Evolutionary conservation across 2,888 invertebrate genomes (phyloP).

Genomic region (Slavum lentiscoides): DNA sequence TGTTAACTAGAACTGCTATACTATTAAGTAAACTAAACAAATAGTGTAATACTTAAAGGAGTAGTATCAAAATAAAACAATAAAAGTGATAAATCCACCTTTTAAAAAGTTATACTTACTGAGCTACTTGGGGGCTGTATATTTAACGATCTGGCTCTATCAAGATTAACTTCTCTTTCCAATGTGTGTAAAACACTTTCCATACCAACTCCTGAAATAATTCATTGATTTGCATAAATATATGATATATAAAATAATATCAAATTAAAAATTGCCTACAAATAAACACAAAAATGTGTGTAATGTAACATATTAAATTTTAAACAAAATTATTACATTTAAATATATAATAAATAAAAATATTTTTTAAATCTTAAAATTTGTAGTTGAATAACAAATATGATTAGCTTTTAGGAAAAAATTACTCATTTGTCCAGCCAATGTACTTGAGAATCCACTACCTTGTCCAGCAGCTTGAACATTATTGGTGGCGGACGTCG

Average conservation of each 20-base stretch:
- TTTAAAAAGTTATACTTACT: slow-evolving; percentile 2
- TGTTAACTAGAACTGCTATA: too few species aligned
- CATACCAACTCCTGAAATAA: slow-evolving; percentile 33
- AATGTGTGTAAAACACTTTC: slow-evolving; percentile 2
- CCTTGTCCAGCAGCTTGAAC: slow-evolving; percentile 10
- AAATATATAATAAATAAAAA: neutral
- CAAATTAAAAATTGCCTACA: neutral
- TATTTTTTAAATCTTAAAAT: neutral
- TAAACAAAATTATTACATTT: neutral
- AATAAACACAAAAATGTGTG: slow-evolving; percentile 1
- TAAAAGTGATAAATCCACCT: neutral
- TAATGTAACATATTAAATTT: too few species aligned
- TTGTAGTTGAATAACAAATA: neutral
- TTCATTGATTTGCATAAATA: neutral
- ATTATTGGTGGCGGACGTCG: slow-evolving; percentile 20
- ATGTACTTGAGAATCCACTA: neutral
- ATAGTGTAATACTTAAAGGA: neutral
- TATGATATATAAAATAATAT: neutral
- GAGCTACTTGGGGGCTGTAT: neutral
- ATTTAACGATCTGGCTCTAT: neutral
- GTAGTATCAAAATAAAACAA: neutral
- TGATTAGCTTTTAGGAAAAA: neutral
- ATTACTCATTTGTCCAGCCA: slow-evolving; percentile 40
- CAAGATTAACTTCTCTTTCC: slow-evolving; percentile 13
- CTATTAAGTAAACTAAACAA: too few species aligned